phyloP scores from a whole-genome alignment of 1,140 invertebrate genomes.

The Drosophila carrolli region DNA sequence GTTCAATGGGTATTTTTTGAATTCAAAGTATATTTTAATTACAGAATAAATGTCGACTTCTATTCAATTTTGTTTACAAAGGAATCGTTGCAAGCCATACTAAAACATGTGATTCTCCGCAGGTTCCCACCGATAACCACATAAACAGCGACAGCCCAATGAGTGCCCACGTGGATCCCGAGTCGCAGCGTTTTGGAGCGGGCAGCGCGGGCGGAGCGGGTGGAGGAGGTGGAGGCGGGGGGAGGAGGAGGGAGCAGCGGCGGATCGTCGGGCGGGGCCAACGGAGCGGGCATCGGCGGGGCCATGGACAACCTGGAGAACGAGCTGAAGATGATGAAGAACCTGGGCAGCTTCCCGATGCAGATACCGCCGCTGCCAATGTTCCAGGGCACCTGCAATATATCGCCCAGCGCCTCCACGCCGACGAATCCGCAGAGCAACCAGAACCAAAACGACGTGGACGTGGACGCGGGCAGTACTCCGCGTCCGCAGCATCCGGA shows the following conservation, averaged over 20 bases:
- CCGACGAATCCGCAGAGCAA: conserved; percentile 82
- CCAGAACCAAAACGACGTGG: conserved; percentile 83
- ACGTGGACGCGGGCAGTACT: conserved; percentile 81
- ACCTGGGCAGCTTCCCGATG: conserved; percentile 82
- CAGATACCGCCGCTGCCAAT: conserved; percentile 83
- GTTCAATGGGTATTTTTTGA: no score
- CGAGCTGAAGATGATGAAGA: conserved; percentile 84
- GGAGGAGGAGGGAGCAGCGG: conserved; percentile 46
- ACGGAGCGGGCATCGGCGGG: conserved; percentile 48
- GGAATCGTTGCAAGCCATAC: no score
- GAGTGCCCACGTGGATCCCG: conserved; percentile 77
- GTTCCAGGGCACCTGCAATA: conserved; percentile 80
- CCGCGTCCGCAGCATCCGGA: conserved; percentile 77
- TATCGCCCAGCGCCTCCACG: conserved; percentile 76
- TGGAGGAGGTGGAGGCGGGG: conserved; percentile 25
- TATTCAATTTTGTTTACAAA: no score
- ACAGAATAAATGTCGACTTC: no score
- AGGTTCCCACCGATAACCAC: conserved; percentile 81
- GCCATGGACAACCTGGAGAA: conserved; percentile 81
- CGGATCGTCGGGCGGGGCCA: conserved; percentile 25
- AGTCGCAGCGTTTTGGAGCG: conserved; percentile 68
- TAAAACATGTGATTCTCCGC: no score
- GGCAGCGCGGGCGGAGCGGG: conserved; percentile 38
- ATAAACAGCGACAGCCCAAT: conserved; percentile 82
- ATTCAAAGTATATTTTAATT: no score